phyloP scores from a whole-genome alignment of 2,113 vertebrate genomes.

The Telmatochromis sp. region DNA sequence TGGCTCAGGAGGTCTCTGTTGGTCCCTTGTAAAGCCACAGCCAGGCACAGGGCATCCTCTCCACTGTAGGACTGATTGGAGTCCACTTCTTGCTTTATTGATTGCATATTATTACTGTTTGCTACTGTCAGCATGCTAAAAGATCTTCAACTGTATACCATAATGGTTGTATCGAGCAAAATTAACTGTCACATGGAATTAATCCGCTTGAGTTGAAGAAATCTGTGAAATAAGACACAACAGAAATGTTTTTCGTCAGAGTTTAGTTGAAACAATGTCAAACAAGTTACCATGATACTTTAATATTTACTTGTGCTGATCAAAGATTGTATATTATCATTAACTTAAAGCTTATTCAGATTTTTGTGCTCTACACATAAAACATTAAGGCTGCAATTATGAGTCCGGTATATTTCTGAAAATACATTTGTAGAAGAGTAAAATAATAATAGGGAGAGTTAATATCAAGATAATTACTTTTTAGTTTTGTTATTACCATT shows the following conservation, averaged over 20 bases:
- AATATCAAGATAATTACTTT: not conserved
- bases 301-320: not conserved
- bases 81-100: constrained; percentile 83
- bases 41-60: constrained; percentile 79
- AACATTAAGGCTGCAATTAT: not conserved
- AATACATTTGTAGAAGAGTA: not conserved
- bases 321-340: not conserved
- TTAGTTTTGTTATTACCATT: not conserved
- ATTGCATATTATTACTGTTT: constrained; percentile 80
- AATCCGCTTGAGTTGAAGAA: not conserved
- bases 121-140: not conserved
- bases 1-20: constrained; percentile 49
- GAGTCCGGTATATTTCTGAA: not conserved
- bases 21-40: constrained; percentile 73
- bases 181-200: not conserved
- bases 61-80: constrained; percentile 67
- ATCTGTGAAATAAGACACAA: constrained; percentile 36
- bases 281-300: not conserved
- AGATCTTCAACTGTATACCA: constrained; percentile 31
- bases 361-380: not conserved
- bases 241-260: not conserved
- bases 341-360: accelerated
- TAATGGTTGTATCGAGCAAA: not conserved
- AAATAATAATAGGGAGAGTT: no score
- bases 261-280: not conserved